Percentiles rank a stretch among this genome's conserved stretches.
phyloP scores from a whole-genome alignment of 2,797 vertebrate species.

The Takifugu ocellatus region DNA sequence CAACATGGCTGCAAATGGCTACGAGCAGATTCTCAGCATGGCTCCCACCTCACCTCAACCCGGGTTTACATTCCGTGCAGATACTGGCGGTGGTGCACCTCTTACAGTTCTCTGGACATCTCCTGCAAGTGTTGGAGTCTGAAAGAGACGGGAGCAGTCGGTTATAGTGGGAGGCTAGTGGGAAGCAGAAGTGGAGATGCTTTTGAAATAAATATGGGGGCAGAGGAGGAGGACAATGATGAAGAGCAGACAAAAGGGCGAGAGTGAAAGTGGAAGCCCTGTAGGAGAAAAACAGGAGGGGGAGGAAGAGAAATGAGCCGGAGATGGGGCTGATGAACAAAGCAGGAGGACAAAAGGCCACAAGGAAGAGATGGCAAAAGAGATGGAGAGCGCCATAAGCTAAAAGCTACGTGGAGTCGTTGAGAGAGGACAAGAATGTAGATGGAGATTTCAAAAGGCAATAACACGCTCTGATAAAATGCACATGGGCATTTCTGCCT shows the following conservation, averaged over 20 bases:
- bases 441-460: slow-evolving; percentile 52
- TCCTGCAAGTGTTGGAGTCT: slow-evolving; percentile 89
- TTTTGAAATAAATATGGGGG: slow-evolving; percentile 16
- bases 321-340: slow-evolving; percentile 19
- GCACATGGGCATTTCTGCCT: slow-evolving; percentile 29
- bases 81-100: slow-evolving; percentile 83
- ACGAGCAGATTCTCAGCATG: slow-evolving; percentile 4
- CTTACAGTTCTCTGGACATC: slow-evolving; percentile 93
- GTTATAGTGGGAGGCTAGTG: slow-evolving; percentile 30
- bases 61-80: slow-evolving; percentile 92
- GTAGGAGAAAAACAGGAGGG: not conserved
- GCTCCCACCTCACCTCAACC: slow-evolving; percentile 83
- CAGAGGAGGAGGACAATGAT: slow-evolving; percentile 6
- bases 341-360: slow-evolving; percentile 22
- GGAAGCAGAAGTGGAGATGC: slow-evolving; percentile 26
- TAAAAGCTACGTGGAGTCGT: slow-evolving; percentile 18
- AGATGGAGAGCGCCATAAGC: slow-evolving; percentile 21
- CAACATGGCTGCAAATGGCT: slow-evolving; percentile 1
- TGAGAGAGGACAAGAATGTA: slow-evolving; percentile 37
- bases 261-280: slow-evolving; percentile 4
- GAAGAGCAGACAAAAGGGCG: not conserved
- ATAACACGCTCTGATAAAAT: slow-evolving; percentile 42
- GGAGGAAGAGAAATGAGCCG: slow-evolving; percentile 6
- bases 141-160: slow-evolving; percentile 36
- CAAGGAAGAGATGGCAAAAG: slow-evolving; percentile 5